Base-by-base conservation (phyloP, 2,113 vertebrate genomes). In the Grus americana region DNA sequence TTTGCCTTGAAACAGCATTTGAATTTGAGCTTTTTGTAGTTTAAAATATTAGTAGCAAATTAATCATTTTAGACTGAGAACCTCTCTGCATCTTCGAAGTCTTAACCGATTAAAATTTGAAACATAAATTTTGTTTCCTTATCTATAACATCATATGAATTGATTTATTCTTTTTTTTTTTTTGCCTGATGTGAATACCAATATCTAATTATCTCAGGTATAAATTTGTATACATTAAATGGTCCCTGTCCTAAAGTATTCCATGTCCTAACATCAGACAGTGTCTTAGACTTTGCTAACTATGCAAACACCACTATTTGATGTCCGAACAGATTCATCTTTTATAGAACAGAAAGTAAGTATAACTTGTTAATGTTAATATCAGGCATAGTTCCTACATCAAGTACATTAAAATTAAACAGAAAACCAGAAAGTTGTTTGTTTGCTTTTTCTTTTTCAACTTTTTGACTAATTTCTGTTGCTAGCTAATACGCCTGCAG, bases 41-140 rank as follows among this genome's bases (percentile, higher is more conserved):
- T 97, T 97, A 92, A 97, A 98, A 95, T 93, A 96, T 90, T 94
- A 90, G 96, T 81, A 88, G 67, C 55, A 95, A 95, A 96, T 94
- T 30, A 96, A 90, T 92, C 8, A 95, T 95, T 91, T 96, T 94
- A 89, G 87, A 57, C 80, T 63, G 71, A 96, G 63, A 85, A 82
- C 76, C 70, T 88, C 78, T 84, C 88, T 76, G 68, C 75, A 61
- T 90, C 58, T 92, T 81, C 44, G 42, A 95, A 93, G 79, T 65
- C 63, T 92, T 96, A 88, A 91, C 24, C 93, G 58, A 94, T 97
- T 95, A 91, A 96, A 95, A 84, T 95, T 85, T 91, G 61, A 95
- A 96, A 84, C 32, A 95, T 89, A 57, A 79, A 95, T 96, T 90
- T 92, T 90, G 67, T 78, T 94, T 94, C 88, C 87, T 92, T 95